Conservation (phyloP, 2,113 vertebrate species). For the Bagarius yarrelli region DNA sequence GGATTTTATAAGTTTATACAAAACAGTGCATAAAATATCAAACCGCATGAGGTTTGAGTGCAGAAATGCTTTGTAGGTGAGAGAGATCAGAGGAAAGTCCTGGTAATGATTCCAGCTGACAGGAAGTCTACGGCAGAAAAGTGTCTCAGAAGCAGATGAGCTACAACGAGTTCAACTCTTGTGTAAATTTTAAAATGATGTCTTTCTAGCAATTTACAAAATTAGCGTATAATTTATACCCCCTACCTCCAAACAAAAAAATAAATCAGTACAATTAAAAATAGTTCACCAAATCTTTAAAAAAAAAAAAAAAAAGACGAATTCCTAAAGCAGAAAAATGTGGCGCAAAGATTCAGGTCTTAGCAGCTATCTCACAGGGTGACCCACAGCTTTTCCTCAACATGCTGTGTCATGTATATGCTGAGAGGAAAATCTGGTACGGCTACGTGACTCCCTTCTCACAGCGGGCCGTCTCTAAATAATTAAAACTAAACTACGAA, state of each 20-base stretch:
- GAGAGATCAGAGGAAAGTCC: neutral
- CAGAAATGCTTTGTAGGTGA: neutral
- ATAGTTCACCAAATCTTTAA: too few relatives aligned
- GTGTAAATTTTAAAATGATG: neutral
- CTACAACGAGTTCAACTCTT: neutral
- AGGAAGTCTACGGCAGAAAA: neutral
- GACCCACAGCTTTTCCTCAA: neutral
- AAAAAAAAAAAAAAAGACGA: neutral
- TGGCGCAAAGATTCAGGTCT: neutral
- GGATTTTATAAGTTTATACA: neutral
- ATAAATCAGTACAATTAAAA: too few relatives aligned
- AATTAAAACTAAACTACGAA: neutral
- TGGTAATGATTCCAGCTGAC: neutral
- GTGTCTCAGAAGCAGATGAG: neutral
- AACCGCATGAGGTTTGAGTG: neutral
- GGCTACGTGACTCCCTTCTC: neutral
- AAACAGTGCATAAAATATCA: neutral
- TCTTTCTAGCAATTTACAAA: neutral
- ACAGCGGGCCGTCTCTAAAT: neutral
- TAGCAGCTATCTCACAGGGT: neutral
- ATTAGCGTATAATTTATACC: neutral
- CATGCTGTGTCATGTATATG: conserved; percentile 10
- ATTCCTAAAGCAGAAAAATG: neutral
- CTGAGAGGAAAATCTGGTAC: neutral
- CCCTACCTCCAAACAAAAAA: neutral